Conservation (phyloP, 2,797 vertebrate species). For the Gobio occitaniae region DNA sequence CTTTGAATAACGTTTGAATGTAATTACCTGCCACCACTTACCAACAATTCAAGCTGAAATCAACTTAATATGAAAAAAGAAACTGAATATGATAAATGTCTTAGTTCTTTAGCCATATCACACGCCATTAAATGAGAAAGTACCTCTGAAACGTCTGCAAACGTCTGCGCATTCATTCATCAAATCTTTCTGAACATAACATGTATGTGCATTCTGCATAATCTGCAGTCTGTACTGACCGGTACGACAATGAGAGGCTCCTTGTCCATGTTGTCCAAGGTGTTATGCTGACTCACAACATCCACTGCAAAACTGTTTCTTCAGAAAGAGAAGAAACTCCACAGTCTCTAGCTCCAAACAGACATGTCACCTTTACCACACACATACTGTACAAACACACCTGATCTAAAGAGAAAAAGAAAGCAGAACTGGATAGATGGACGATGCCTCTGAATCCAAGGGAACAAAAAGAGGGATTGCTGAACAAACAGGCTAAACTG, state of each 20-base stretch:
- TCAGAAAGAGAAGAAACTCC: slow-evolving; percentile 24
- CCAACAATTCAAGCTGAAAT: neutral
- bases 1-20: neutral
- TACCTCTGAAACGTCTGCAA: neutral
- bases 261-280: slow-evolving; percentile 59
- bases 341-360: slow-evolving; percentile 39
- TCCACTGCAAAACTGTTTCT: slow-evolving; percentile 43
- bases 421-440: slow-evolving; percentile 6
- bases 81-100: neutral
- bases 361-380: slow-evolving; percentile 51
- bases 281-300: slow-evolving; percentile 53
- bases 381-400: slow-evolving; percentile 51
- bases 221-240: slow-evolving; percentile 66
- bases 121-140: neutral
- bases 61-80: neutral
- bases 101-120: neutral
- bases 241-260: slow-evolving; percentile 70
- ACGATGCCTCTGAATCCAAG: slow-evolving; percentile 1
- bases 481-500: slow-evolving; percentile 34
- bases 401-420: slow-evolving; percentile 10
- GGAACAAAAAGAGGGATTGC: slow-evolving; percentile 14
- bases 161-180: neutral
- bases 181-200: neutral
- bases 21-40: neutral
- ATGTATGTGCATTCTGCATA: neutral